A percentile compares a stretch with the other conserved stretches of the same genome.
Conservation (phyloP, 2,888 invertebrate species). For the Cylloceria caligata region DNA sequence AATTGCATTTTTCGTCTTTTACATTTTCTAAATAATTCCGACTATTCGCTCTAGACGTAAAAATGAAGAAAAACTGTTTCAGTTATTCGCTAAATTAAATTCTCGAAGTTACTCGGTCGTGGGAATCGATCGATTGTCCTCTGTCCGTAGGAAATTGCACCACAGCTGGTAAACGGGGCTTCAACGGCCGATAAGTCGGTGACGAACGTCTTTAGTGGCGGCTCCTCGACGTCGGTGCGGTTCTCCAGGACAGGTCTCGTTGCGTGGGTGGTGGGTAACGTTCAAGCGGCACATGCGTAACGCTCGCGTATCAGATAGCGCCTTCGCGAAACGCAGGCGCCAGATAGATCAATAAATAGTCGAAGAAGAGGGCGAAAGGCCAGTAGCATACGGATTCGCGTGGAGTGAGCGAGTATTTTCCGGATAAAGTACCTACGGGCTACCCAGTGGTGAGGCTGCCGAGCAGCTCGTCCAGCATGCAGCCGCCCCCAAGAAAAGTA, state of each 20-base stretch:
- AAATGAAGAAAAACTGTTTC: not conserved
- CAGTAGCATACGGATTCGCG: constrained; percentile 82
- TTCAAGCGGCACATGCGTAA: constrained; percentile 69
- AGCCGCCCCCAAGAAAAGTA: constrained; percentile 95
- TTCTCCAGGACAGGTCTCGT: not conserved
- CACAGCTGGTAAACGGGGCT: constrained; percentile 22
- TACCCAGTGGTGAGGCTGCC: constrained; percentile 78
- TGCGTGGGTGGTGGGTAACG: constrained; percentile 43
- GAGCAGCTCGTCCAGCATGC: constrained; percentile 87
- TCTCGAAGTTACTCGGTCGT: not conserved
- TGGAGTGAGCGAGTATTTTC: constrained; percentile 76
- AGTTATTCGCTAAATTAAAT: not conserved
- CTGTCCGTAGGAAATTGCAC: not conserved
- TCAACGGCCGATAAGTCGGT: constrained; percentile 37
- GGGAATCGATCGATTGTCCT: not conserved
- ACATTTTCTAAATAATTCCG: too few species aligned
- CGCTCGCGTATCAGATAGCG: constrained; percentile 53
- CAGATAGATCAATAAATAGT: constrained; percentile 82
- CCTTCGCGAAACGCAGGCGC: constrained; percentile 79
- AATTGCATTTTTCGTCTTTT: constrained; percentile 43
- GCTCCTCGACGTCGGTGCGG: constrained; percentile 18
- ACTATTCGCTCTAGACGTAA: too few species aligned
- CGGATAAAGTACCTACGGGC: constrained; percentile 70
- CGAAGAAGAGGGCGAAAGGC: constrained; percentile 81
- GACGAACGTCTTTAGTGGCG: not conserved